phyloP scores from a whole-genome alignment of 2,797 vertebrate genomes.

The Microtus californicus region DNA sequence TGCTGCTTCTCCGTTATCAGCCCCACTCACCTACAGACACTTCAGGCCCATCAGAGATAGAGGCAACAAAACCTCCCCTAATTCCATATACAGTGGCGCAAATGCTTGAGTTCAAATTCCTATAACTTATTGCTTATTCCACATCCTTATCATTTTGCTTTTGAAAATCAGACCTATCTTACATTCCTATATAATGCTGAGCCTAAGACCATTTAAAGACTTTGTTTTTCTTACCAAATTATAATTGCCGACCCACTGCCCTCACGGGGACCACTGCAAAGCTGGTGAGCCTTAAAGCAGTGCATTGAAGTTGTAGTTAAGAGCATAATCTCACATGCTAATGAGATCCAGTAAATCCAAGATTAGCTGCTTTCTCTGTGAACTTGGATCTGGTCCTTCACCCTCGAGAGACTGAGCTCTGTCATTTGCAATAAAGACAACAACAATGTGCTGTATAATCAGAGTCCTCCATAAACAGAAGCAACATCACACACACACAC shows the following conservation, averaged over 20 bases:
- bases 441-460: not conserved
- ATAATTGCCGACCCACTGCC: not conserved
- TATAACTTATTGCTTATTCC: not conserved
- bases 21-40: not conserved
- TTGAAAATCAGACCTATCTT: not conserved
- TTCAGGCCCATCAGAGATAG: not conserved
- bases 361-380: not conserved
- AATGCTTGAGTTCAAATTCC: not conserved
- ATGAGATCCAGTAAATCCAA: not conserved
- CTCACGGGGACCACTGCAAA: not conserved
- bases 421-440: constrained; percentile 12
- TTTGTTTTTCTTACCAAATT: not conserved
- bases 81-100: not conserved
- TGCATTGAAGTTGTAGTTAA: not conserved
- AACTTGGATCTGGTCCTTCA: not conserved
- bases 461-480: not conserved
- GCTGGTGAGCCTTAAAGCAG: not conserved
- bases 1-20: not conserved
- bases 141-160: not conserved
- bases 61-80: not conserved
- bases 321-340: not conserved
- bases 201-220: not conserved
- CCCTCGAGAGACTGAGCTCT: not conserved
- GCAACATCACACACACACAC: too few species aligned
- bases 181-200: not conserved